Evolutionary conservation across 2,113 vertebrate species (phyloP), one percentile per base, ranked within the genome.

Genomic region (Muntiacus reevesi): DNA sequence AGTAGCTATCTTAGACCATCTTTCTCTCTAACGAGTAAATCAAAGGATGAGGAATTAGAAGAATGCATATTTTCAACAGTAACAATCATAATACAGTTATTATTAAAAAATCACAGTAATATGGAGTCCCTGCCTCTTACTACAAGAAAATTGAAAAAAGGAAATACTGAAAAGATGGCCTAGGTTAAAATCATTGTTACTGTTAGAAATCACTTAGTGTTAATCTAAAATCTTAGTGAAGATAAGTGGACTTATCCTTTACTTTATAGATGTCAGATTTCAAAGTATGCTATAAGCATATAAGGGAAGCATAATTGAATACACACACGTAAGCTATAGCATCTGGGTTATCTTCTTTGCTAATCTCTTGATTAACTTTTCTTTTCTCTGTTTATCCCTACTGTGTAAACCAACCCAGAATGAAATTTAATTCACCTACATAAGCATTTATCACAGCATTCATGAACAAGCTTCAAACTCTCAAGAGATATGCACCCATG

Each of bases 1-100:
- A 98, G 81, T 96, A 92, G 59, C 90, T 96, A 92, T 96, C 95
- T 91, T 94, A 98, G 87, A 89, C 83, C 93, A 89, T 98, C 93
- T 71, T 25, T 97, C 81, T 94, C 94, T 71, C 95, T 98, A 96
- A 97, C 88, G 95, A 97, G 87, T 94, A 98, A 87, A 97, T 95
- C 94, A 97, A 47, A 97, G 36, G 85, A 57, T 81, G 13, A 62
- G 55, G 52, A 91, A 96, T 96, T 76, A 95, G 60, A 91, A 94
- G 36, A 95, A 94, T 92, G 67, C 55, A 84, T 84, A 81, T 95
- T 93, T 93, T 95, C 60, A 95, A 92, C 28, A 78, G 6, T 81
- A 87, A 92, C 45, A 74, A 84, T 81, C 64, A 78, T 59, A 94
- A 71, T 74, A 91, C 95, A 95, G 47, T 85, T 85, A 85, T 78